Evolutionary conservation across 2,113 vertebrate genomes (phyloP).

Genomic region (Rhagologus leucostigma): DNA sequence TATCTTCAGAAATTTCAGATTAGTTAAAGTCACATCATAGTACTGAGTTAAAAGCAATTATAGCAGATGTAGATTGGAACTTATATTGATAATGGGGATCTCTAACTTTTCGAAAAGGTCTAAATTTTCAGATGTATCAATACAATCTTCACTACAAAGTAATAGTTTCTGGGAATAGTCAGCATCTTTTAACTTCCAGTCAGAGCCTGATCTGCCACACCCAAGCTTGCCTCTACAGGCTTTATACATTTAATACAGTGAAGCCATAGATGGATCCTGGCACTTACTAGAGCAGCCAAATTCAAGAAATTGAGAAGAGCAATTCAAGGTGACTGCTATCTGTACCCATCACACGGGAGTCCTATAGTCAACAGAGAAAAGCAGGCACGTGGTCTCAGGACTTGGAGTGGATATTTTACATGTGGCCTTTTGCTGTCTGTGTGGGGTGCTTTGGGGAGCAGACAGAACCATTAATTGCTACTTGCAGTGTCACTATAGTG

Average conservation of each 20-base stretch:
- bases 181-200: not conserved
- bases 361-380: not conserved
- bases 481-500: not conserved
- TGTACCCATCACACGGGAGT: accelerated
- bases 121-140: not conserved
- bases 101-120: not conserved
- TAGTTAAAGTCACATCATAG: not conserved
- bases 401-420: not conserved
- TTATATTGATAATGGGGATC: not conserved
- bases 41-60: not conserved
- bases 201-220: not conserved
- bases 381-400: not conserved
- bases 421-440: not conserved
- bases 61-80: not conserved
- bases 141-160: not conserved
- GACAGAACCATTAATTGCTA: not conserved
- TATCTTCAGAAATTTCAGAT: not conserved
- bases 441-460: not conserved
- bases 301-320: not conserved
- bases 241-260: not conserved
- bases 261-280: not conserved
- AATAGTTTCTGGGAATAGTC: not conserved
- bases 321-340: not conserved
- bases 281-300: not conserved
- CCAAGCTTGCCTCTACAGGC: not conserved